phyloP scores from a whole-genome alignment of 2,113 vertebrate species.

The Pontoporia blainvillei region DNA sequence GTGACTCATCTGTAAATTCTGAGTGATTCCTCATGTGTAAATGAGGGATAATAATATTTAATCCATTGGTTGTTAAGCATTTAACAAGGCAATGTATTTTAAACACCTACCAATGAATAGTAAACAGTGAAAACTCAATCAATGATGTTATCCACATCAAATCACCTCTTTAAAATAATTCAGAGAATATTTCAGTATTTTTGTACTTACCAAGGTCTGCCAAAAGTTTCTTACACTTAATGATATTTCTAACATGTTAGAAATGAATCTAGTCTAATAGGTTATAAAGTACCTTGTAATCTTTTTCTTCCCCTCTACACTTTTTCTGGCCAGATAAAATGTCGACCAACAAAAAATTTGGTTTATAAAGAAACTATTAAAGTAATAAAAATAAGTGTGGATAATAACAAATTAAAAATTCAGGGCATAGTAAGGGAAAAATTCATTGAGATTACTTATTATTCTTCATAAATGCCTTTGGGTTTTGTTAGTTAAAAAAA shows the following conservation, averaged over 20 bases:
- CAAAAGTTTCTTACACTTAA: not conserved
- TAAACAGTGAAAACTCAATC: conserved; percentile 30
- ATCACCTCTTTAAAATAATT: conserved; percentile 28
- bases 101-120: not conserved
- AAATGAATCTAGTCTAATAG: conserved; percentile 11
- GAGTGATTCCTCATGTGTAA: not conserved
- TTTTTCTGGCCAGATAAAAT: conserved; percentile 32
- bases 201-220: not conserved
- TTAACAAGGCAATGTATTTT: conserved; percentile 39
- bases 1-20: conserved; percentile 15
- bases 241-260: not conserved
- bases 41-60: not conserved
- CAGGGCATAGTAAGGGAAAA: conserved; percentile 14
- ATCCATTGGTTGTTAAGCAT: not conserved
- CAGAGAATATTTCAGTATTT: not conserved
- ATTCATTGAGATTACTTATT: conserved; percentile 20
- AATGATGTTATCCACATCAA: conserved; percentile 12
- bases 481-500: conserved; percentile 20
- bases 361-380: conserved; percentile 18
- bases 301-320: not conserved
- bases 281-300: conserved; percentile 5
- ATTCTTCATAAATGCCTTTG: conserved; percentile 12
- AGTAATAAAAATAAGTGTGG: not conserved
- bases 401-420: conserved; percentile 31
- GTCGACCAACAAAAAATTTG: not conserved